Conservation (phyloP, 2,888 invertebrate genomes). For the Euplexia lucipara region DNA sequence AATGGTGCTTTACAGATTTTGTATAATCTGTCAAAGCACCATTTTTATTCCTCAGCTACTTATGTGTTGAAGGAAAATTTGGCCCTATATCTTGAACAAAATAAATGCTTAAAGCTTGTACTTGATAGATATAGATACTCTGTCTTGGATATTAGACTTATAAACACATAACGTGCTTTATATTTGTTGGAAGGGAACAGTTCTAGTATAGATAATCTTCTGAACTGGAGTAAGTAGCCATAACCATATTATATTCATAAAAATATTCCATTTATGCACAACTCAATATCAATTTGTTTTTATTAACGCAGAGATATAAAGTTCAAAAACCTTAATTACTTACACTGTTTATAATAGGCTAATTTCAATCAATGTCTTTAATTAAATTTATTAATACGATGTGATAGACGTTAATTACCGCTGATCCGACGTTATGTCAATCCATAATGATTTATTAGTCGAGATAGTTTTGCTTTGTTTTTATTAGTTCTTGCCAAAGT, state of each 20-base stretch:
- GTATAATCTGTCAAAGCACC: too few relatives aligned
- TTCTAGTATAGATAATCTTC: too few relatives aligned
- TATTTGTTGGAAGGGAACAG: too few relatives aligned
- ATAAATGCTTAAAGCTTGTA: too few relatives aligned
- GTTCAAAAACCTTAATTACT: slow-evolving; percentile 20
- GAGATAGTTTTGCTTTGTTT: slow-evolving; percentile 1
- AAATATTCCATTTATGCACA: too few relatives aligned
- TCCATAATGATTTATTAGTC: slow-evolving; percentile 17
- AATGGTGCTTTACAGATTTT: too few relatives aligned
- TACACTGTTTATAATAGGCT: slow-evolving; percentile 5
- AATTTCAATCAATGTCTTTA: slow-evolving; percentile 14
- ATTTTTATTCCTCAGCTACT: too few relatives aligned
- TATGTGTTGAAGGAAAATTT: background rate
- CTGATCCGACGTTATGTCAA: slow-evolving; percentile 19
- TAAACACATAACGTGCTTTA: too few relatives aligned
- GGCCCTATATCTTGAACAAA: background rate
- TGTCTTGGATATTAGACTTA: too few relatives aligned
- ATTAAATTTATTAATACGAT: slow-evolving; percentile 16
- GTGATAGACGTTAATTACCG: slow-evolving; percentile 21
- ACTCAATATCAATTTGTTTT: slow-evolving; percentile 12
- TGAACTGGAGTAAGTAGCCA: too few relatives aligned
- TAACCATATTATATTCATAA: too few relatives aligned
- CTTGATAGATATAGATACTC: too few relatives aligned
- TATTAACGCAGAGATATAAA: background rate
- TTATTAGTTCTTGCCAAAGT: background rate